Evolutionary conservation across 2,113 vertebrate species (phyloP), one percentile per base, ranked within the genome.

Genomic region (Hypocryptadius cinnamomeus): DNA sequence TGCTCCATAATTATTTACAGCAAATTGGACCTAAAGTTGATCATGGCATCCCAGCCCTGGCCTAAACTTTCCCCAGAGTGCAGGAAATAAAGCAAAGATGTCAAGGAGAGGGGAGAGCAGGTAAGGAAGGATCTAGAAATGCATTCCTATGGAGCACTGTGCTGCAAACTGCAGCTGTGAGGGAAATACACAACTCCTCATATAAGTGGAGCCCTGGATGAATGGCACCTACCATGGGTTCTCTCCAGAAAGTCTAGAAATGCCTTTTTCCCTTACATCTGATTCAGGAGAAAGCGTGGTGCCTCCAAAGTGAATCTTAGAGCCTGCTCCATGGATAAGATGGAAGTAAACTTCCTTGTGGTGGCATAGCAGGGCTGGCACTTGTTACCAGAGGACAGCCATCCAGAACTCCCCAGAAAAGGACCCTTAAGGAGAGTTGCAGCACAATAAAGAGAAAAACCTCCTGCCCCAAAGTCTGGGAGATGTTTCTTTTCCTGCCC

Each of bases 211-310:
- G 11, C 21, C 21, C 47, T 51, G 14, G 15, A 40, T 33, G 51
- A 89, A 21, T 31, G n/a, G 10, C 54, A 60, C 6, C 0, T 0
- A 56, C 5, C 44, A 85, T 73, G 1, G 3, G 4, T 9, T 82
- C 25, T 45, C 37, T 63, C 20, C 37, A 10, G 25, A 27, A 76
- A 42, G 9, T 22, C 11, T 33, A 7, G 50, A 81, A 87, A 81
- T 39, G 20, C 2, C 39, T 11, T 79, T 91, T 64, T 31, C 6
- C 27, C 11, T 20, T 85, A 72, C 42, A 40, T 10, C 24, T 22
- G 33, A 9, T 19, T 45, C 30, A 50, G 15, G 4, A 47, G 21
- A 54, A 42, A 54, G 11, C 0, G 0, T 44, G 51, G 23, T 81
- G 18, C 24, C 42, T 45, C 30, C 35, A 5, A 50, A 56, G 2